Percentiles rank a stretch among this genome's conserved stretches.
Conservation (phyloP, 2,797 vertebrate genomes). For the Liparis tanakae region DNA sequence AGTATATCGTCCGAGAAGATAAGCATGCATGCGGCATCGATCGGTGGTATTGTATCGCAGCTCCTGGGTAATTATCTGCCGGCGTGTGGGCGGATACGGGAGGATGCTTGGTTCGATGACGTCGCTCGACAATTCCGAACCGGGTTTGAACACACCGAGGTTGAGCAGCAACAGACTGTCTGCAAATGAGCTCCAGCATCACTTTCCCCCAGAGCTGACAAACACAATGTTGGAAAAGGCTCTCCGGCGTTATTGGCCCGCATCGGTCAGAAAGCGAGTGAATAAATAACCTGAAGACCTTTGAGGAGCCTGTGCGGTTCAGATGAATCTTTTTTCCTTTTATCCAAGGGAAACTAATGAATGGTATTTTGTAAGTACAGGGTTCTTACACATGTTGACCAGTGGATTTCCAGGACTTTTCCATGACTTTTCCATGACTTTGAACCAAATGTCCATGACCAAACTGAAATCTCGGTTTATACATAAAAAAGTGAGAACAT, state of each 20-base stretch:
- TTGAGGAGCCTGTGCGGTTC: neutral
- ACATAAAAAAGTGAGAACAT: too few species aligned
- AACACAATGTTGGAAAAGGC: neutral
- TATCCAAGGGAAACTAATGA: neutral
- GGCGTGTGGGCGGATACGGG: neutral
- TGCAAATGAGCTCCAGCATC: neutral
- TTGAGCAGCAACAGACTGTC: neutral
- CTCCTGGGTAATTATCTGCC: neutral
- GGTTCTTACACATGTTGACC: too few species aligned
- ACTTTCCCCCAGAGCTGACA: neutral
- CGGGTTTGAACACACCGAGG: neutral
- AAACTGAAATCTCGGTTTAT: too few species aligned
- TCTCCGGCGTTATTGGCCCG: neutral
- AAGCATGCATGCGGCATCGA: neutral
- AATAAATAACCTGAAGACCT: neutral
- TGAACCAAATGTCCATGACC: too few species aligned
- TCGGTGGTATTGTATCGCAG: neutral
- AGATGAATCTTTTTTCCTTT: neutral
- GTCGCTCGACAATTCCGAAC: neutral
- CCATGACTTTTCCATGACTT: too few species aligned
- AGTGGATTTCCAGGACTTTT: too few species aligned
- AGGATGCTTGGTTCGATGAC: neutral
- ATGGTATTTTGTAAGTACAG: neutral
- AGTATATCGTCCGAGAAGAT: neutral
- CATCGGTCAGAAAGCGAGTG: neutral